Base-by-base conservation (phyloP, 2,888 invertebrate genomes). In the Lepidonotus clava region DNA sequence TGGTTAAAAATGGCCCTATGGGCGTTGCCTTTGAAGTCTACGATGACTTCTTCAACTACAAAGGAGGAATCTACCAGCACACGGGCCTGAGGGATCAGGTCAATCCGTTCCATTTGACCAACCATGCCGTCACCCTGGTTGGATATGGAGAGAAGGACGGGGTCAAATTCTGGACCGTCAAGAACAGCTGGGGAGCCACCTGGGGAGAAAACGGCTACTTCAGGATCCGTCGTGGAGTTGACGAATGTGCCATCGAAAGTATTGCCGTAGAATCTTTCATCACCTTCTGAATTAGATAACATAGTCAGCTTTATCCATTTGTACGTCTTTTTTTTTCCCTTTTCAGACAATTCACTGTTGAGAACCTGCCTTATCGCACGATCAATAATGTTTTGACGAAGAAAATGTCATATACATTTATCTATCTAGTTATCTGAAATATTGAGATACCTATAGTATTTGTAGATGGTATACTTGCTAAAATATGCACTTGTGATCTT, bases 121-220 rank as follows among this genome's bases (percentile, higher is more conserved):
- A 95, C 90, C 95, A 95, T 88, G 95, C 95, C 21, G 95, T 95
- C 2, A 90, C 95, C 36, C 88, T 95, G 36, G 95, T 95, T 21
- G 95, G 95, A 1, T 95, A 95, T 89, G 95, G 95, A 0, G 91
- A 89, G 0, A 94, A 95, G 40, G 83, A 90, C 36, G 93, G 93
- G 11, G 90, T 92, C 56, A 92, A 93, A 67, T 95, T 91, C 89
- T 94, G 95, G 94, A 92, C 92, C 28, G 93, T 94, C 5, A 94
- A 94, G 90, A 94, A 94, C 89, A 94, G 93, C 86, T 95, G 94
- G 94, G 94, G 94, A 4, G 71, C 87, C 6, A 18, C 32, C 0
- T 94, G 94, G 94, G 93, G 93, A 46, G 90, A 94, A 87, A 84
- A 90, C 0, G 94, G 94, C 0, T 94, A 90, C 87, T 94, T 94